phyloP scores from a whole-genome alignment of 2,797 vertebrate genomes.

The Poecilia wingei region DNA sequence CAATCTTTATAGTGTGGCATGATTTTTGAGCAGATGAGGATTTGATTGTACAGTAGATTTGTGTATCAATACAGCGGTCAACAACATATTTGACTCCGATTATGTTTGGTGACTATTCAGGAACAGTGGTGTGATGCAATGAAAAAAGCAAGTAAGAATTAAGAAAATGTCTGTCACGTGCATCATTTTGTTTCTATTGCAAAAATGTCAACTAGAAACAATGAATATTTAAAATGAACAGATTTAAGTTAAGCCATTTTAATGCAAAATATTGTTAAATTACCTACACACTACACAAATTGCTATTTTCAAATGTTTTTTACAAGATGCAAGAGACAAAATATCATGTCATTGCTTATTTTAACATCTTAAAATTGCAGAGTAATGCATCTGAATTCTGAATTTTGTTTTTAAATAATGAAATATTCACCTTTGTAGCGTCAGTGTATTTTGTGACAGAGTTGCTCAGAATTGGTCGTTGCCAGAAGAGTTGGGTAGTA shows the following conservation, averaged over 20 bases:
- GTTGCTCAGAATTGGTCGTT: background rate
- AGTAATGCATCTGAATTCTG: background rate
- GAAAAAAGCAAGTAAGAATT: background rate
- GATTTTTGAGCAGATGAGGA: background rate
- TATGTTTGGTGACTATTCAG: background rate
- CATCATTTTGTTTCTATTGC: background rate
- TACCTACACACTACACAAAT: background rate
- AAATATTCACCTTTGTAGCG: background rate
- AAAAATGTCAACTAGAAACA: background rate
- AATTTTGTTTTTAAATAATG: background rate
- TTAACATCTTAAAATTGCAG: background rate
- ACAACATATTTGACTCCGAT: background rate
- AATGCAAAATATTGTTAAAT: background rate
- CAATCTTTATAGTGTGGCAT: background rate
- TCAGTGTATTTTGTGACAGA: background rate
- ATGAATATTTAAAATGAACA: background rate
- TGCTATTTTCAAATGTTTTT: background rate
- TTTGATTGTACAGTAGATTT: background rate
- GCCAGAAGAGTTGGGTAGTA: background rate
- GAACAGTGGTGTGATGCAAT: background rate
- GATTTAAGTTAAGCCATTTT: background rate
- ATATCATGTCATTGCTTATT: background rate
- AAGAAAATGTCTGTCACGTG: background rate
- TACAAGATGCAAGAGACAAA: background rate
- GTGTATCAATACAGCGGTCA: background rate